Evolutionary conservation across 35 echinoderm and acorn worm species (phyloP).

Genomic region (Apostichopus parvimensis): DNA sequence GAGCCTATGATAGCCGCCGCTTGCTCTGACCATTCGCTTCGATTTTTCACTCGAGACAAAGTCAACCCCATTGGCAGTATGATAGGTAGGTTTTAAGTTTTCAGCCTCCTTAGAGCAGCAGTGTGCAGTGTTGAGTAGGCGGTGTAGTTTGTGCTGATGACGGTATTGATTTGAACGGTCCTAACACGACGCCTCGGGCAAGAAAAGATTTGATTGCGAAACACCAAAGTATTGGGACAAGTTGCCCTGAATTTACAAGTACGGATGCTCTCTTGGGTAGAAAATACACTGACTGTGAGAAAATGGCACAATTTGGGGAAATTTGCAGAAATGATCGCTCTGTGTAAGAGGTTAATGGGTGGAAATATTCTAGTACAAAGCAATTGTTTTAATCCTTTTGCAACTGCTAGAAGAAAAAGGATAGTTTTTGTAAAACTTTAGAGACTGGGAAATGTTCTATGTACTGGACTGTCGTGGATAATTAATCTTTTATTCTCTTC

Average conservation of each 20-base stretch:
- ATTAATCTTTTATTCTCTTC: no score
- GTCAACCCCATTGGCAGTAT: conserved; percentile 40
- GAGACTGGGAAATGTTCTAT: no score
- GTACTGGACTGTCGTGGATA: no score
- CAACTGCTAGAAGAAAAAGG: no score
- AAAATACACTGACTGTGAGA: no score
- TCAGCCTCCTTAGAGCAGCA: neutral
- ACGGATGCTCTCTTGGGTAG: neutral
- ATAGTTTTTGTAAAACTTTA: no score
- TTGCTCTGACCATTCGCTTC: conserved; percentile 30
- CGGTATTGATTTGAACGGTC: neutral
- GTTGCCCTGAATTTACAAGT: neutral
- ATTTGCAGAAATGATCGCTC: no score
- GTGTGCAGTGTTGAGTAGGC: neutral
- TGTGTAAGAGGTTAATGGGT: no score
- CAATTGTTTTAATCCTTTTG: no score
- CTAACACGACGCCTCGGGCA: neutral
- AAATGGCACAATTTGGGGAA: no score
- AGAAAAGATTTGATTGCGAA: neutral
- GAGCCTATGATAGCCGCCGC: conserved; percentile 40
- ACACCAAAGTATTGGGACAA: neutral
- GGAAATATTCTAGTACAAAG: no score
- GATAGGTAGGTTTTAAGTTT: conserved; percentile 23
- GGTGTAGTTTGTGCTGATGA: neutral
- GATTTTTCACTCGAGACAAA: conserved; percentile 50